These are phyloP conservation scores for Melinopterus prodromus DNA, from an alignment of 2,888 invertebrate genomes.

Conservation along the genomic window DNA sequence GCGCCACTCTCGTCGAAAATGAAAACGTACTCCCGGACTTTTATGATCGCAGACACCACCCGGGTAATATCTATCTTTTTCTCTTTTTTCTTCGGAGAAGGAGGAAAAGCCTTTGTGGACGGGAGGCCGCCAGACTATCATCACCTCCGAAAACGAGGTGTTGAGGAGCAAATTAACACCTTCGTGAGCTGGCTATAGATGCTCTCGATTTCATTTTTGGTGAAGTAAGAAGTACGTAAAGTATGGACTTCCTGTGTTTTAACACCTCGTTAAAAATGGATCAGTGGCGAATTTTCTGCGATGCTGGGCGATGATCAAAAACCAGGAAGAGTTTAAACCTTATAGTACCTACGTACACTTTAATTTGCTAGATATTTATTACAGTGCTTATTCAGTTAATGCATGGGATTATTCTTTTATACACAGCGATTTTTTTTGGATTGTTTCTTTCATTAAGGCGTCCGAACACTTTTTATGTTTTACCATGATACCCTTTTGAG, in stretches of 20 bases:
- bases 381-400: too few species aligned
- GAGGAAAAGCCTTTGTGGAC: slow-evolving; percentile 14
- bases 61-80: slow-evolving; percentile 24
- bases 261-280: slow-evolving; percentile 19
- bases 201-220: neutral
- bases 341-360: neutral
- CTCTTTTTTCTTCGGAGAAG: slow-evolving; percentile 26
- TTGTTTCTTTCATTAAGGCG: too few species aligned
- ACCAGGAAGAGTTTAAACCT: neutral
- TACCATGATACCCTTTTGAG: too few species aligned
- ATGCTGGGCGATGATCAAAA: neutral
- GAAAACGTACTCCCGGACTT: slow-evolving; percentile 25
- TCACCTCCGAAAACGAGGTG: slow-evolving; percentile 28
- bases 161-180: slow-evolving; percentile 36
- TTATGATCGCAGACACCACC: slow-evolving; percentile 19
- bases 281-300: slow-evolving; percentile 10
- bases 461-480: too few species aligned
- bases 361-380: too few species aligned
- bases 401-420: too few species aligned
- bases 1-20: slow-evolving; percentile 19
- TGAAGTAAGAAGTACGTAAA: slow-evolving; percentile 6
- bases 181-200: slow-evolving; percentile 13
- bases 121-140: slow-evolving; percentile 18
- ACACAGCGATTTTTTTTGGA: too few species aligned
- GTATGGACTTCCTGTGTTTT: neutral